A percentile compares a stretch with the other conserved stretches of the same genome.
phyloP scores from a whole-genome alignment of 2,797 vertebrate genomes.

The Phylloscopus collybita region DNA sequence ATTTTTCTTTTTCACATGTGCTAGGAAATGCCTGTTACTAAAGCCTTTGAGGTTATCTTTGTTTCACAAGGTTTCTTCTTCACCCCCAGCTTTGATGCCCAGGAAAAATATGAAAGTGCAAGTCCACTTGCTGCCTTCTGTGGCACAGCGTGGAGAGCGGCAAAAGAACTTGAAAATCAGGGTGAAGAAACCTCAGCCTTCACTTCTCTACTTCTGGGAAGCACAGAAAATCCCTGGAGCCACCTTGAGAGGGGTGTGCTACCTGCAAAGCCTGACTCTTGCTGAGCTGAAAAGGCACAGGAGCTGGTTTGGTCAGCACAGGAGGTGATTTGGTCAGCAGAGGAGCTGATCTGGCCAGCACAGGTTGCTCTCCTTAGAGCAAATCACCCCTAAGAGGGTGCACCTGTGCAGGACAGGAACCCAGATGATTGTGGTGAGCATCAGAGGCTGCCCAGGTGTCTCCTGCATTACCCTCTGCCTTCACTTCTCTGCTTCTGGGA shows the following conservation, averaged over 20 bases:
- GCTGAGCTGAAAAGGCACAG: background rate
- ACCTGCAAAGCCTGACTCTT: background rate
- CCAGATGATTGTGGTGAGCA: rapidly evolving
- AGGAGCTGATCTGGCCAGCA: background rate
- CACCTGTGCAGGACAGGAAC: no score
- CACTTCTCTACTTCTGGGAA: background rate
- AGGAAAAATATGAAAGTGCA: background rate
- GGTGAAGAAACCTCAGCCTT: background rate
- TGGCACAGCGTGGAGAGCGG: background rate
- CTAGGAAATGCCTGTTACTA: background rate
- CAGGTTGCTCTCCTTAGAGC: background rate
- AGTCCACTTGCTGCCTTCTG: background rate
- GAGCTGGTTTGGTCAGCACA: no score
- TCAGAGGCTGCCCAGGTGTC: background rate
- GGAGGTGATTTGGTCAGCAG: no score
- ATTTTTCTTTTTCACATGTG: background rate
- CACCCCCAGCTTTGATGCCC: background rate
- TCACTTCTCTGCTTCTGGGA: no score
- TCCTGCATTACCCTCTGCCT: no score
- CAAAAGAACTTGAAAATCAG: background rate
- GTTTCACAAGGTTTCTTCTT: background rate
- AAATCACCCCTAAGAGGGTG: background rate
- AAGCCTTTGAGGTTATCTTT: background rate
- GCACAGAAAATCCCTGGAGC: background rate
- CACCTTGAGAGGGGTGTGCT: background rate